Conservation (phyloP, 1,140 invertebrate genomes). For the Homarus americanus region DNA sequence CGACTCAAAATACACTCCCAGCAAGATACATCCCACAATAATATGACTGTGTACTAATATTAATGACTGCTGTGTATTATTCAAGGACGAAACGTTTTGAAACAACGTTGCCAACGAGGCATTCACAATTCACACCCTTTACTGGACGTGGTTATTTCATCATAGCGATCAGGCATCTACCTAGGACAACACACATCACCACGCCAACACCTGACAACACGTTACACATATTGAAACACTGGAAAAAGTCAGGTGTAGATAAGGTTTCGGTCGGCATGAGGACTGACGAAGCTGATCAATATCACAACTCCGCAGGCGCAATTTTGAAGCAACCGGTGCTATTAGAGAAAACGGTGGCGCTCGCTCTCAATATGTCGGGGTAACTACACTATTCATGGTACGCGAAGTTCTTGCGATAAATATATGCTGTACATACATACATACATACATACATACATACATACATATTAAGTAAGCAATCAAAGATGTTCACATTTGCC, state of each 20-base stretch:
- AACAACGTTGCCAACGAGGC: conserved; percentile 22
- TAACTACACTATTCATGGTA: background rate
- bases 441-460: no score
- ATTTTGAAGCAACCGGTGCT: background rate
- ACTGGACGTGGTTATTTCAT: background rate
- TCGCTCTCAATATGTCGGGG: background rate
- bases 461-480: no score
- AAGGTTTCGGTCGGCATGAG: conserved; percentile 8
- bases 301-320: conserved; percentile 31
- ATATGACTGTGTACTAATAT: no score
- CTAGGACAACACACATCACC: no score
- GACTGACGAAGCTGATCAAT: conserved; percentile 16
- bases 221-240: background rate
- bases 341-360: conserved; percentile 3
- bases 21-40: no score
- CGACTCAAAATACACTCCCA: no score
- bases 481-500: no score
- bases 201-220: background rate
- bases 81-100: conserved; percentile 41
- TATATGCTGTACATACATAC: no score
- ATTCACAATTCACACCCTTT: background rate
- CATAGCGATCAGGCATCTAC: background rate
- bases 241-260: background rate
- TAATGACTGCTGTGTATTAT: background rate
- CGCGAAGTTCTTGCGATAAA: no score